A percentile compares a stretch with the other conserved stretches of the same genome.
phyloP scores from a whole-genome alignment of 1,140 invertebrate genomes.

The Halictus rubicundus region DNA sequence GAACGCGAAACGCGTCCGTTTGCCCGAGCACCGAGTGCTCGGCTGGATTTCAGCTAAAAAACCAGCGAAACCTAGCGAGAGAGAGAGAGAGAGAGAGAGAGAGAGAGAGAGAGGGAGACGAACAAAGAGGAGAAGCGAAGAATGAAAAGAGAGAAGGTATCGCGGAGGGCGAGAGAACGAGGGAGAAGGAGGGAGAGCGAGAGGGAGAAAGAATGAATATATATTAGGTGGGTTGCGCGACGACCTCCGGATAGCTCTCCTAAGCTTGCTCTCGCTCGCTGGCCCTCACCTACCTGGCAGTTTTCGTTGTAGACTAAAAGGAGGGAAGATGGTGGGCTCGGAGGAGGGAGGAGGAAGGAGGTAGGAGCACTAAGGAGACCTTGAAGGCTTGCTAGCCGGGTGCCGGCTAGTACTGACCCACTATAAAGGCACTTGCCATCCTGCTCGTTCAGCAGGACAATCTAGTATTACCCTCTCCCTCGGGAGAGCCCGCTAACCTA shows the following conservation, averaged over 20 bases:
- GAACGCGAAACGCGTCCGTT: too few relatives aligned
- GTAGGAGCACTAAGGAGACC: slow-evolving; percentile 66
- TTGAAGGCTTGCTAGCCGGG: slow-evolving; percentile 74
- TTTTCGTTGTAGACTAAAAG: slow-evolving; percentile 62
- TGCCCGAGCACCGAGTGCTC: too few relatives aligned
- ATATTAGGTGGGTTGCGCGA: slow-evolving; percentile 66
- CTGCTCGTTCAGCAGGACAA: slow-evolving; percentile 71
- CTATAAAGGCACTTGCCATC: slow-evolving; percentile 80
- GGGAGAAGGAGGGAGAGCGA: slow-evolving; percentile 36
- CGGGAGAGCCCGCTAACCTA: slow-evolving; percentile 78
- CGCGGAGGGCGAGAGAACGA: slow-evolving; percentile 6
- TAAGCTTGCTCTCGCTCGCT: slow-evolving; percentile 47
- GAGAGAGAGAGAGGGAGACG: slow-evolving; percentile 12
- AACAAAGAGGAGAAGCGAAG: slow-evolving; percentile 15
- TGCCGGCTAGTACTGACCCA: slow-evolving; percentile 80
- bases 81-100: slow-evolving; percentile 11
- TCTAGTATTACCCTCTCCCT: slow-evolving; percentile 71
- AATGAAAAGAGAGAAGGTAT: slow-evolving; percentile 32
- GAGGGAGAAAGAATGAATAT: slow-evolving; percentile 64
- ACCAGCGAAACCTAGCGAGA: slow-evolving; percentile 41
- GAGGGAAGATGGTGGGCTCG: slow-evolving; percentile 55
- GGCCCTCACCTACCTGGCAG: slow-evolving; percentile 72
- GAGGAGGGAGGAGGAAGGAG: slow-evolving; percentile 31
- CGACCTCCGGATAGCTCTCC: slow-evolving; percentile 52
- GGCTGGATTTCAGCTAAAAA: slow-evolving; percentile 32